Base-by-base conservation (phyloP, 2,888 invertebrate species). In the Calameuta pallipes region DNA sequence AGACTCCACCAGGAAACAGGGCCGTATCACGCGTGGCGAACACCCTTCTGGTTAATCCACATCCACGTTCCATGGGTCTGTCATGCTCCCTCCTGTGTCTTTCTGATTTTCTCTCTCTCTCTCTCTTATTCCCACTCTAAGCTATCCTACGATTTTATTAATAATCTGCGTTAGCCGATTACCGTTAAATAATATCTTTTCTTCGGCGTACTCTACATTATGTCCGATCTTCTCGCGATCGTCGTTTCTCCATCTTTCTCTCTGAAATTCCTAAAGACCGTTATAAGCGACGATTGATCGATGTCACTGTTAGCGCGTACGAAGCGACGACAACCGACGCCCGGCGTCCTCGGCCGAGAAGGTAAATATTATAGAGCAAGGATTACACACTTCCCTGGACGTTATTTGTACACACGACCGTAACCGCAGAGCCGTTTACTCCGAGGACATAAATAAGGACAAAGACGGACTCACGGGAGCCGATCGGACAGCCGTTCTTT, bases 81-180 rank as follows among this genome's bases (percentile, higher is more conserved):
- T 71, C 71, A 23, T 13, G 13, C 71, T 71, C 15, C 33, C 71
- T 71, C 71, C 56, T 71, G 33, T 31, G 33, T 71, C 71, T 71
- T 23, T 31, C 12, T 31, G 33, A 33, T 11, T 31, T 15, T 23
- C 69, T 23, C 13, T 23, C 70, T n/a, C 70, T 15, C 70, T 70
- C 70, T 70, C 71, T 71, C 71, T 71, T 31, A 33, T 31, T 71
- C 71, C 15, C 33, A 33, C 31, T 71, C 87, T 90, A 91, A 90
- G 90, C 90, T 89, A 90, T 87, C 90, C 90, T 90, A 89, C 89
- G 88, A 87, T 71, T 71, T 33, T 71, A 71, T 30, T 33, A 34
- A 31, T 71, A 31, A 33, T 31, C 71, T 23, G 71, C 33, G 71
- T 71, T 31, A 31, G 31, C 31, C 71, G 71, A 71, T 15, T 31